Conservation (phyloP, 2,797 vertebrate species). For the Morus bassanus region DNA sequence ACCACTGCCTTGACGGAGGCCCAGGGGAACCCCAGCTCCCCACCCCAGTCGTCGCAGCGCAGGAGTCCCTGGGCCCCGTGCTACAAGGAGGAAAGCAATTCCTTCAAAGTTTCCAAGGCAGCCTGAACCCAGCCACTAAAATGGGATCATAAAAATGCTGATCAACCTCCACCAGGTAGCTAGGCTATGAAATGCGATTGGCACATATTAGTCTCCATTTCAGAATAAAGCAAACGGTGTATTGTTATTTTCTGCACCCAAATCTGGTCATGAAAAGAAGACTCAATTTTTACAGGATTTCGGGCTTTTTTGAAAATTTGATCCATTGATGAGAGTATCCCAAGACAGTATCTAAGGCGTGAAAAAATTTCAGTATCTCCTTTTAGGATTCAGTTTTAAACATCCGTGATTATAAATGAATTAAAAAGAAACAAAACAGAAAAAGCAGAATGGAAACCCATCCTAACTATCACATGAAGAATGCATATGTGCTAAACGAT, state of each 20-base stretch:
- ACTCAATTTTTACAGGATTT: not conserved
- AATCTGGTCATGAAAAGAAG: not conserved
- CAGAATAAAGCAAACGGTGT: not conserved
- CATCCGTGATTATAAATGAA: not conserved
- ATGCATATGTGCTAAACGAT: not conserved
- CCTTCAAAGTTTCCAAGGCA: not conserved
- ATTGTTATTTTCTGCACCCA: not conserved
- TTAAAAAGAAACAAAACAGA: not conserved
- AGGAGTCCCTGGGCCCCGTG: not conserved
- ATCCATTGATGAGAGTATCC: not conserved
- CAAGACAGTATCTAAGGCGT: not conserved
- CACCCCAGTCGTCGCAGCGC: accelerated
- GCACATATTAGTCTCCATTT: not conserved
- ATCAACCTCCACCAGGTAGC: not conserved
- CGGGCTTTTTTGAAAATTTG: not conserved
- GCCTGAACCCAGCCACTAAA: not conserved
- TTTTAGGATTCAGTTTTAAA: not conserved
- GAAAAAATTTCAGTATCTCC: not conserved
- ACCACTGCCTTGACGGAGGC: accelerated
- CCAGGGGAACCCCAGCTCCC: not conserved
- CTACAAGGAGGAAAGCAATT: not conserved
- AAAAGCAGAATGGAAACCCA: not conserved
- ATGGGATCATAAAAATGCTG: not conserved
- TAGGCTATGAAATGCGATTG: not conserved
- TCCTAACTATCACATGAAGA: not conserved